Conservation (phyloP, 2,888 invertebrate species). For the Poecilobothrus nobilitatus region DNA sequence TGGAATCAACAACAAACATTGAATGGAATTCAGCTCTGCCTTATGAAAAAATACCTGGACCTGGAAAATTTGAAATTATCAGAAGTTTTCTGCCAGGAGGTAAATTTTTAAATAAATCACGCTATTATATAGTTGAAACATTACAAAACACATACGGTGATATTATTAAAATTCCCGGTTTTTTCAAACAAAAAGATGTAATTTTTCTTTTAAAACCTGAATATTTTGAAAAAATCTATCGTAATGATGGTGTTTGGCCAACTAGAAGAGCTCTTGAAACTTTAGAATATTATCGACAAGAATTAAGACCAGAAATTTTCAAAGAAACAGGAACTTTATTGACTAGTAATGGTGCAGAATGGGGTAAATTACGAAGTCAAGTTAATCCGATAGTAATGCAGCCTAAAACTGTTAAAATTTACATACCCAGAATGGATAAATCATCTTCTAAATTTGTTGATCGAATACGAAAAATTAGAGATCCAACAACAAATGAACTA, state of each 20-base stretch:
- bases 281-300: constrained; percentile 42
- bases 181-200: constrained; percentile 36
- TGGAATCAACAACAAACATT: not conserved
- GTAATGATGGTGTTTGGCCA: constrained; percentile 47
- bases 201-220: constrained; percentile 47
- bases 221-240: constrained; percentile 44
- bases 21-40: constrained; percentile 34
- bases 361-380: constrained; percentile 55
- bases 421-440: constrained; percentile 44
- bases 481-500: constrained; percentile 31
- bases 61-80: constrained; percentile 29
- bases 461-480: constrained; percentile 31
- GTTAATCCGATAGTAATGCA: constrained; percentile 57
- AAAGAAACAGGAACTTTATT: constrained; percentile 25
- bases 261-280: constrained; percentile 41
- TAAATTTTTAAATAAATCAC: constrained; percentile 17
- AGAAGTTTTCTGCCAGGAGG: constrained; percentile 34
- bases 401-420: constrained; percentile 48
- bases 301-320: constrained; percentile 35
- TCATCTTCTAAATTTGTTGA: constrained; percentile 39
- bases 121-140: constrained; percentile 9
- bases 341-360: constrained; percentile 42
- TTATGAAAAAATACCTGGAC: constrained; percentile 32
- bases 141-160: constrained; percentile 36
- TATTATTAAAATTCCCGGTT: constrained; percentile 42